Percentiles rank a stretch among this genome's conserved stretches.
Conservation (phyloP, 2,888 invertebrate species). For the Melanophora roralis region DNA sequence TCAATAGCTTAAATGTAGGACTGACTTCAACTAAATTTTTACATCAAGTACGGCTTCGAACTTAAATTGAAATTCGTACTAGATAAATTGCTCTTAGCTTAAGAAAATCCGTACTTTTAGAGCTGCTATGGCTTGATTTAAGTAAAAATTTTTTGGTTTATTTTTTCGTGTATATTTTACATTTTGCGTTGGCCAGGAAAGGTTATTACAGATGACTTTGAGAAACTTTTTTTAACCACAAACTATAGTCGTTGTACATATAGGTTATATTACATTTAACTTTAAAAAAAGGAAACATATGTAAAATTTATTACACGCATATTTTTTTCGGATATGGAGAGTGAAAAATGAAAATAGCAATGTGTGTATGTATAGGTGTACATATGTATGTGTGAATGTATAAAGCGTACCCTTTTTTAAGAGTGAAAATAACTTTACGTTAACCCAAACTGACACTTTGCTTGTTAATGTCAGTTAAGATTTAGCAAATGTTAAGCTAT, state of each 20-base stretch:
- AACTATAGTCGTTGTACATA: slow-evolving; percentile 2
- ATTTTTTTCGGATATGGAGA: background rate
- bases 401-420: background rate
- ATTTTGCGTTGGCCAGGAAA: background rate
- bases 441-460: slow-evolving; percentile 53
- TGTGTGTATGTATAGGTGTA: slow-evolving; percentile 46
- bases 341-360: background rate
- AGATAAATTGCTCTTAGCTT: too few relatives aligned
- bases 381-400: background rate
- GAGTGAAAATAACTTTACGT: background rate
- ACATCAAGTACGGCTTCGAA: too few relatives aligned
- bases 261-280: background rate
- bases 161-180: too few relatives aligned
- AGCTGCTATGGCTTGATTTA: too few relatives aligned
- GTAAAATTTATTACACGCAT: slow-evolving; percentile 18
- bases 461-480: slow-evolving; percentile 56
- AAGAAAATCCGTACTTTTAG: too few relatives aligned
- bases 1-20: too few relatives aligned
- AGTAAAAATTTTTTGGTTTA: too few relatives aligned
- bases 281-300: background rate
- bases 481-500: background rate
- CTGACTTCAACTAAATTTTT: too few relatives aligned
- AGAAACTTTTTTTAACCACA: slow-evolving; percentile 12
- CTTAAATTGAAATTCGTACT: too few relatives aligned
- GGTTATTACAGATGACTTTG: slow-evolving; percentile 15